phyloP scores from a whole-genome alignment of 2,797 vertebrate genomes.

The Melanotaenia pygmaea region DNA sequence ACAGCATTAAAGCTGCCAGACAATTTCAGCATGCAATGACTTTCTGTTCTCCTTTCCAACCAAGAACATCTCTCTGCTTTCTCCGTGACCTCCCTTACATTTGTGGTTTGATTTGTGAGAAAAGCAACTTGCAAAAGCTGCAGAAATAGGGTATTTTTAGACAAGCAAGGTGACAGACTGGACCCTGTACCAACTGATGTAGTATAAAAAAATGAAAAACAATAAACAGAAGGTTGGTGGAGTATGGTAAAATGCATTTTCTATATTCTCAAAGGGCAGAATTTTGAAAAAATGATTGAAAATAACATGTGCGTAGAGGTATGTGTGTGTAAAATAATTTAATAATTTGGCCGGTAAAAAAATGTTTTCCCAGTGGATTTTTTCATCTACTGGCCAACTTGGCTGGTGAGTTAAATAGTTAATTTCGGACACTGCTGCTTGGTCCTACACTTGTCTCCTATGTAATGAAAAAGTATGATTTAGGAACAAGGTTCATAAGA shows the following conservation, averaged over 20 bases:
- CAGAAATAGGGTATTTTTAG: conserved; percentile 38
- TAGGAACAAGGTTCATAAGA: conserved; percentile 3
- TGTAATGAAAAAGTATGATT: neutral
- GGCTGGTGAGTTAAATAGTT: too few species aligned
- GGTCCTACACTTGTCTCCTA: neutral
- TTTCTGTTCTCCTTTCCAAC: conserved; percentile 2
- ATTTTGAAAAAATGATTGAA: neutral
- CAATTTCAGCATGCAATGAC: conserved; percentile 5
- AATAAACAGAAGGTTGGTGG: neutral
- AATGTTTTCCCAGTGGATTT: too few species aligned
- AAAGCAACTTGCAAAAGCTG: conserved; percentile 9
- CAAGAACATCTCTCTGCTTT: conserved; percentile 12
- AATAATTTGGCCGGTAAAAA: too few species aligned
- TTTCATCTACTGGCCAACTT: too few species aligned
- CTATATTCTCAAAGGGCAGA: neutral
- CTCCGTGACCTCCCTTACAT: conserved; percentile 9
- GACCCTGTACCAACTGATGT: conserved; percentile 25
- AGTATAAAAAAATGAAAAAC: neutral
- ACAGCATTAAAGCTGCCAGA: conserved; percentile 13
- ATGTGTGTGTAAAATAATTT: too few species aligned
- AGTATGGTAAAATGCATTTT: neutral
- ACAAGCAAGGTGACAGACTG: conserved; percentile 23
- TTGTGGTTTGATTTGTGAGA: conserved; percentile 22
- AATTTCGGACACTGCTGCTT: too few species aligned
- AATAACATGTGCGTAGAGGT: too few species aligned